Conservation (phyloP, 2,888 invertebrate species). For the Meteorus cinctellus region DNA sequence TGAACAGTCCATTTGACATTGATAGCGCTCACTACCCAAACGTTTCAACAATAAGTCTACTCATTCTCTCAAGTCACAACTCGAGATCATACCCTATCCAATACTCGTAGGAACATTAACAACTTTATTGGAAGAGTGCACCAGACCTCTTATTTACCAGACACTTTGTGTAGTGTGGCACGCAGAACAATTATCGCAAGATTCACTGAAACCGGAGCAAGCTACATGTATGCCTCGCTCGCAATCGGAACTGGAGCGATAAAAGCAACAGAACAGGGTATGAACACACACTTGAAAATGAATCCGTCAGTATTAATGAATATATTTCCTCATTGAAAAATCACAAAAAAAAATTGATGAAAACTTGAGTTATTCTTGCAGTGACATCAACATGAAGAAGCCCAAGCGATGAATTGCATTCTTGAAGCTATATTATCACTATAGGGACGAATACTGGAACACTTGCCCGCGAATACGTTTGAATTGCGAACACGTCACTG, state of each 20-base stretch:
- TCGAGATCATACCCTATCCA: neutral
- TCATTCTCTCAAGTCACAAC: neutral
- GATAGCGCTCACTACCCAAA: neutral
- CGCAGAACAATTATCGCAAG: slow-evolving; percentile 11
- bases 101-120: neutral
- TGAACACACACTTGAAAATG: slow-evolving; percentile 1
- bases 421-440: neutral
- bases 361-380: neutral
- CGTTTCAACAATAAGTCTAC: neutral
- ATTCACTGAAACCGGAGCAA: slow-evolving; percentile 32
- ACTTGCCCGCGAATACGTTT: slow-evolving; percentile 36
- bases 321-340: neutral
- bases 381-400: neutral
- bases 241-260: slow-evolving; percentile 42
- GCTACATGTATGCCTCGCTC: slow-evolving; percentile 12
- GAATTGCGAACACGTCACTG: slow-evolving; percentile 39
- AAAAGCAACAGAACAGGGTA: slow-evolving; percentile 14
- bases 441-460: neutral
- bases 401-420: too few species aligned
- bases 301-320: neutral
- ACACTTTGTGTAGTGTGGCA: neutral
- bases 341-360: neutral
- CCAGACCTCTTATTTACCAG: slow-evolving; percentile 7
- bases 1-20: neutral
- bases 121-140: slow-evolving; percentile 6